Evolutionary conservation across 92 coral and sea anemone genomes (phyloP), one percentile per base, ranked within the genome.

Genomic region (Actinostola sp.): DNA sequence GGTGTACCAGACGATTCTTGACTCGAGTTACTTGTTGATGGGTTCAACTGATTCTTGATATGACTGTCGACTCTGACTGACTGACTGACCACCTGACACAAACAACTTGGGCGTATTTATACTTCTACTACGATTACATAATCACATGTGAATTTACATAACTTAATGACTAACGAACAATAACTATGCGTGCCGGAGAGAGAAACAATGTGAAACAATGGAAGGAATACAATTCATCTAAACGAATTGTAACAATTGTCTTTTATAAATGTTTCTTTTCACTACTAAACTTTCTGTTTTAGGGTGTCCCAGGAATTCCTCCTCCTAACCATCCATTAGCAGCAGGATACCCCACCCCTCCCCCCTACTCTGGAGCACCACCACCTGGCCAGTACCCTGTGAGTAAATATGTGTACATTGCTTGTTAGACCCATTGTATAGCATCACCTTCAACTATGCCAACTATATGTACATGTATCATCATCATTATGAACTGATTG

Each of bases 301-400:
- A 71, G 67, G 79, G 61, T 33, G 69, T 49, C n/a, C 68, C 68
- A 26, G 88, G 83, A 10, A 16, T 63, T 26, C 76, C 89, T 30
- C 89, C 89, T 19, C 72, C 75, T 19, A 76, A 76, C 28, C 86
- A 81, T 32, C 86, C 86, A 8, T 44, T 75, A 13, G 63, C 79
- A 28, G 80, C 79, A 28, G 80, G 80, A 26, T 57, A 66, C 38
- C 86, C 80, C 35, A 44, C 51, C 25, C 83, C 80, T 4, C 88
- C 84, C 23, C 73, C 78, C 14, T 80, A 84, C 70, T 73, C 84
- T 30, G 81, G 84, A 26, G 61, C 50, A 61, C 84, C 89, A 32
- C 78, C 72, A 57, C 82, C 87, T 25, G 87, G 75, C 15, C 67
- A 75, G 9, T 77, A 67, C 35, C 83, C 76, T 12, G 83, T 77